Evolutionary conservation across 2,113 vertebrate species (phyloP), one percentile per base, ranked within the genome.

Genomic region (Corydoras maculifer): DNA sequence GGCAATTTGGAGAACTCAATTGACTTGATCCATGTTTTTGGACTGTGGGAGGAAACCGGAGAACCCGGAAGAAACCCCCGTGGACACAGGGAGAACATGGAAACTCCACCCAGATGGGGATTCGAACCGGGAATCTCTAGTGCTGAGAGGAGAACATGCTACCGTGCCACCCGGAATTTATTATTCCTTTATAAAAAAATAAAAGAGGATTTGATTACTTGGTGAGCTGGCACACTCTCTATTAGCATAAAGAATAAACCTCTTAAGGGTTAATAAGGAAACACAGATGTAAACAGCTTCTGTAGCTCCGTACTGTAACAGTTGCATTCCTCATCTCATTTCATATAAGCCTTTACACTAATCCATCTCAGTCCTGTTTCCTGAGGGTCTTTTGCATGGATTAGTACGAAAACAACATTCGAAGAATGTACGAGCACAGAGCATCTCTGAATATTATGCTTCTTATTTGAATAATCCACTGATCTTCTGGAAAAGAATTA

Each of bases 381-480:
- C 49, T 14, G 7, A n/a, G 8, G 43, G 57, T 67, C 71, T 53
- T 51, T 66, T 31, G 43, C 64, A 49, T 18, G 12, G 51, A 67
- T 66, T 61, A 54, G 48, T 8, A 43, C 29, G 53, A 58, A n/a
- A 29, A 13, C 7, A 50, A 59, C 29, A 15, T 53, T 12, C 11
- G 3, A 50, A 32, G 14, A 35, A 49, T 53, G 14, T 0, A 8
- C 11, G 12, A 11, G 15, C 14, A 31, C 57, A 65, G 25, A 14
- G 43, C 25, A 60, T 18, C 48, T 55, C 10, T 29, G 29, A 29
- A 60, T 53, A 18, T 14, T n/a, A 50, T 65, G 29, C 48, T 53
- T 53, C 51, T 53, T 67, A 61, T 60, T 35, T 65, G 14, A 12
- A 66, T 66, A 73, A 60, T 32, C 31, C 12, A 59, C 29, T 43